Evolutionary conservation across 2,113 vertebrate species (phyloP).

Genomic region (Anguilla japonica): DNA sequence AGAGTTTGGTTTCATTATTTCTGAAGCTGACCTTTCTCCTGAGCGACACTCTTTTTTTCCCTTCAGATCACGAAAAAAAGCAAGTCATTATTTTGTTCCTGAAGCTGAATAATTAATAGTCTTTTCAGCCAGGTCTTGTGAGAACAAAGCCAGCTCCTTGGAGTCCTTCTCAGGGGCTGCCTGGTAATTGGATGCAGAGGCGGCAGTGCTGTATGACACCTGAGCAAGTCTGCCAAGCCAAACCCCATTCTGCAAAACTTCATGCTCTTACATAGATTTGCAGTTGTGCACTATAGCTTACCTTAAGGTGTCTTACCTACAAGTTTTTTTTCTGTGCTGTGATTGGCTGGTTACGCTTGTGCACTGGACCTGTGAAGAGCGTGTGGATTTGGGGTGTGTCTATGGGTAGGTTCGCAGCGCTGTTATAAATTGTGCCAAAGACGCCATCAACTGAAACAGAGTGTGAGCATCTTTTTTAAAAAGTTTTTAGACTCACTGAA

Average conservation of each 20-base stretch:
- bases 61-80: background rate
- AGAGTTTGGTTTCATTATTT: constrained; percentile 3
- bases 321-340: too few relatives aligned
- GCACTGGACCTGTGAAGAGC: background rate
- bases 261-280: too few relatives aligned
- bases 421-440: background rate
- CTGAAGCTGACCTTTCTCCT: constrained; percentile 19
- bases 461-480: background rate
- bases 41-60: background rate
- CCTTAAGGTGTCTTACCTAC: too few relatives aligned
- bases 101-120: constrained; percentile 30
- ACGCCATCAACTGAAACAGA: background rate
- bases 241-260: background rate
- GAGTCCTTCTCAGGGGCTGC: background rate
- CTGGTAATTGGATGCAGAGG: constrained; percentile 8
- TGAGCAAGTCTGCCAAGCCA: background rate
- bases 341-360: background rate
- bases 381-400: background rate
- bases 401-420: background rate
- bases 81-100: constrained; percentile 29
- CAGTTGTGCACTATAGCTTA: too few relatives aligned
- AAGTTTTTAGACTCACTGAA: background rate
- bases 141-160: background rate
- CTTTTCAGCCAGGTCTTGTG: constrained; percentile 14
- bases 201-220: background rate